phyloP scores from a whole-genome alignment of 2,797 vertebrate genomes.

The Naso thynnoides region DNA sequence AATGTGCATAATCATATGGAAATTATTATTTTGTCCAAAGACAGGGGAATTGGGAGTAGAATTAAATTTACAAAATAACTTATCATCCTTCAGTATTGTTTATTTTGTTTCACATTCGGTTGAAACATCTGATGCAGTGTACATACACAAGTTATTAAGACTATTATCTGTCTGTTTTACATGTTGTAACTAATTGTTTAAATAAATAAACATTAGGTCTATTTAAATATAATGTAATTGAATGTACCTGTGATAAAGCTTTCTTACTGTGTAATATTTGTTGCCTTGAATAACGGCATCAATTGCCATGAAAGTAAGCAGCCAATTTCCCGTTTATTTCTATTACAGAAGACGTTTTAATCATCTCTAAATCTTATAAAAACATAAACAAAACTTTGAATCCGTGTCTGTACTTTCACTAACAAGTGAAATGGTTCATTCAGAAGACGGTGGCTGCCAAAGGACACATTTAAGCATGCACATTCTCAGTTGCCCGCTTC shows the following conservation, averaged over 20 bases:
- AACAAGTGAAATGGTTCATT: background rate
- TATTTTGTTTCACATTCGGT: background rate
- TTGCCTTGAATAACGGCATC: background rate
- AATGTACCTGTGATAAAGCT: background rate
- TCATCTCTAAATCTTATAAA: too few relatives aligned
- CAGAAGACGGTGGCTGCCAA: conserved; percentile 61
- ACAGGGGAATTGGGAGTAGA: background rate
- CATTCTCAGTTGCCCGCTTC: conserved; percentile 60
- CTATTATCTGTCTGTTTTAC: background rate
- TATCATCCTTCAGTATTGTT: background rate
- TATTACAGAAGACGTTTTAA: too few relatives aligned
- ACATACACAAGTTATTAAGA: background rate
- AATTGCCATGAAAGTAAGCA: background rate
- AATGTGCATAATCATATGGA: too few relatives aligned
- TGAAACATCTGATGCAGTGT: background rate
- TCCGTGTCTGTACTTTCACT: conserved; percentile 1
- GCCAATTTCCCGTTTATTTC: too few relatives aligned
- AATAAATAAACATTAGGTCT: background rate
- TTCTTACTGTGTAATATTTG: background rate
- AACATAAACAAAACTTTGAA: too few relatives aligned
- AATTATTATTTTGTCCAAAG: too few relatives aligned
- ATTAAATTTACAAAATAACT: background rate
- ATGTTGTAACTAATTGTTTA: background rate
- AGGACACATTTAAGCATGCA: conserved; percentile 39
- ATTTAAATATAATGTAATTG: background rate